Evolutionary conservation across 2,797 vertebrate species (phyloP).

Genomic region (Enteromius fasciolatus): DNA sequence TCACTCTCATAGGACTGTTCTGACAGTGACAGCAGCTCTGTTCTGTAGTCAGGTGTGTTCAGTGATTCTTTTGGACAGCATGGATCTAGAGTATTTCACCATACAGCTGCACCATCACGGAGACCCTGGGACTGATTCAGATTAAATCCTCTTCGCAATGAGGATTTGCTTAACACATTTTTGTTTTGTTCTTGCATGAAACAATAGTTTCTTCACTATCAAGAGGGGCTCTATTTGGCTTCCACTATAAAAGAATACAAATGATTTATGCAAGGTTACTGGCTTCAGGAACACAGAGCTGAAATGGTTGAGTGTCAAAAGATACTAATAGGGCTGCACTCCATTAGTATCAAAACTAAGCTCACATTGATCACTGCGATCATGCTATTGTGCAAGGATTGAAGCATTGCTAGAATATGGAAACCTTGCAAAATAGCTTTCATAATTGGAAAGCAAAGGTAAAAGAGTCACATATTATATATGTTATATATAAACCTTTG

Average conservation of each 20-base stretch:
- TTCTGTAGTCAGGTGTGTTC: constrained; percentile 84
- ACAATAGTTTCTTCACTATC: constrained; percentile 39
- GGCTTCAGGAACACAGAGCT: neutral
- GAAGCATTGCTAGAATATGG: neutral
- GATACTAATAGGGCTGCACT: constrained; percentile 30
- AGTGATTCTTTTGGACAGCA: constrained; percentile 53
- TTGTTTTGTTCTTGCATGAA: constrained; percentile 47
- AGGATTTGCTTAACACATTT: constrained; percentile 40
- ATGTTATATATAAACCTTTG: constrained; percentile 16
- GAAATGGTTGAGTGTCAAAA: constrained; percentile 14
- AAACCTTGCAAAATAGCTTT: constrained; percentile 33
- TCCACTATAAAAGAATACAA: constrained; percentile 47
- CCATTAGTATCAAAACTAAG: constrained; percentile 31
- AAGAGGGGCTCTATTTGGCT: constrained; percentile 49
- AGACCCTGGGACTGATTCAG: constrained; percentile 39
- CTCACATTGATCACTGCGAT: constrained; percentile 29
- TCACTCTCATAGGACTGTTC: constrained; percentile 80
- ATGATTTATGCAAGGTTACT: constrained; percentile 41
- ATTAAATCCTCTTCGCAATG: constrained; percentile 41
- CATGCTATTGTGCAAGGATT: constrained; percentile 26
- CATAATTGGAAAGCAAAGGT: neutral
- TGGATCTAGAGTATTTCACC: constrained; percentile 57
- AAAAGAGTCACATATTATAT: constrained; percentile 12
- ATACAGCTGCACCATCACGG: constrained; percentile 60
- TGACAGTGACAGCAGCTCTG: constrained; percentile 81